phyloP scores from a whole-genome alignment of 2,888 invertebrate species.

The Allolobophora icterica region DNA sequence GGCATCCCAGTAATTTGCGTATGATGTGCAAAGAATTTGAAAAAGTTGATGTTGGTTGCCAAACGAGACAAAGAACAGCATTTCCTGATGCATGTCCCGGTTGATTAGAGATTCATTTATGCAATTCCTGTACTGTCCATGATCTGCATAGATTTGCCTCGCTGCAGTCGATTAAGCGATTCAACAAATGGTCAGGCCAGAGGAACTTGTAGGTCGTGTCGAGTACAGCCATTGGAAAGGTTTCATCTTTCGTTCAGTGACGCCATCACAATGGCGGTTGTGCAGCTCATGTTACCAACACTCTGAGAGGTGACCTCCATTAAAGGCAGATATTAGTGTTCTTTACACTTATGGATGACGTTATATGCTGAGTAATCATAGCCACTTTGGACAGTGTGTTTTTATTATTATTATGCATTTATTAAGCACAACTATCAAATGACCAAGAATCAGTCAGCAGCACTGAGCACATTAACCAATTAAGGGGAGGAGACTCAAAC shows the following conservation, averaged over 20 bases:
- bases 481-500: too few species aligned
- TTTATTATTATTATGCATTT: too few species aligned
- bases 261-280: background rate
- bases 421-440: too few species aligned
- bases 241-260: background rate
- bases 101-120: slow-evolving; percentile 1
- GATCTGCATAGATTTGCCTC: background rate
- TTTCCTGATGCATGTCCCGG: background rate
- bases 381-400: background rate
- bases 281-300: background rate
- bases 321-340: background rate
- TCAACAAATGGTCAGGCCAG: background rate
- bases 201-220: background rate
- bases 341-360: background rate
- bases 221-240: background rate
- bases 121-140: background rate
- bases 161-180: background rate
- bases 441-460: too few species aligned
- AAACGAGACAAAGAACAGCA: background rate
- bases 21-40: background rate
- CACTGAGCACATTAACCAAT: too few species aligned
- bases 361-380: background rate
- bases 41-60: background rate
- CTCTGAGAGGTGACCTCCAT: background rate
- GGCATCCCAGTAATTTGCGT: background rate